Percentiles rank a stretch among this genome's conserved stretches.
Conservation (phyloP, 2,797 vertebrate genomes). For the Hippopotamyrus pictus region DNA sequence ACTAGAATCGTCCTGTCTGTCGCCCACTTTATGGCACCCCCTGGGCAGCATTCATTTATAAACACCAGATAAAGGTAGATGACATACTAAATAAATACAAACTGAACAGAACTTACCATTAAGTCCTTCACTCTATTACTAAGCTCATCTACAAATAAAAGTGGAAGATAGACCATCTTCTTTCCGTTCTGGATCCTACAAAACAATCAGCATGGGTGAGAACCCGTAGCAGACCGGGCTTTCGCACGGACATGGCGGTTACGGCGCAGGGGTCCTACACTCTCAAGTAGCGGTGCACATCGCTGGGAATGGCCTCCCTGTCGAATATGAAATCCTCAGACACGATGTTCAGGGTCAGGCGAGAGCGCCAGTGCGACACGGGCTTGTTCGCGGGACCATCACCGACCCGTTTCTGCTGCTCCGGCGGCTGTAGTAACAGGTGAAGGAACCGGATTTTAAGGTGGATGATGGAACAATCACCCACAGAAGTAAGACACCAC, state of each 20-base stretch:
- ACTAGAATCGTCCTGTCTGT: background rate
- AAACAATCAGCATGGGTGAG: conserved; percentile 16
- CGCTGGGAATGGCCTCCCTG: conserved; percentile 77
- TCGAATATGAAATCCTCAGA: conserved; percentile 87
- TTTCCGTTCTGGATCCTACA: conserved; percentile 81
- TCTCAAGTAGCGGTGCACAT: conserved; percentile 91
- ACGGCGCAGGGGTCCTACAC: conserved; percentile 63
- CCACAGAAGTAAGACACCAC: background rate
- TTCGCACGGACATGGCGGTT: background rate
- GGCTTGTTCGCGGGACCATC: conserved; percentile 53
- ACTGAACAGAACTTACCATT: conserved; percentile 53
- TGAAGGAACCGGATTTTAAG: background rate
- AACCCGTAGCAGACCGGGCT: background rate
- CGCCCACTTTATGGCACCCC: background rate
- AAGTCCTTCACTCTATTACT: conserved; percentile 95
- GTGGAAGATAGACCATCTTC: conserved; percentile 91
- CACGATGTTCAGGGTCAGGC: conserved; percentile 85
- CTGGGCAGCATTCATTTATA: background rate
- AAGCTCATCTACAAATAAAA: conserved; percentile 96
- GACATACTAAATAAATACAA: background rate
- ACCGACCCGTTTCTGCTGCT: conserved; percentile 24
- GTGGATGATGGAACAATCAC: background rate
- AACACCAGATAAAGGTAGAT: background rate
- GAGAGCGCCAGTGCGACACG: conserved; percentile 85
- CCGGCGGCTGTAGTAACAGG: conserved; percentile 15